Base-by-base conservation (phyloP, 1,140 invertebrate genomes). In the Scaptomyza pallida region DNA sequence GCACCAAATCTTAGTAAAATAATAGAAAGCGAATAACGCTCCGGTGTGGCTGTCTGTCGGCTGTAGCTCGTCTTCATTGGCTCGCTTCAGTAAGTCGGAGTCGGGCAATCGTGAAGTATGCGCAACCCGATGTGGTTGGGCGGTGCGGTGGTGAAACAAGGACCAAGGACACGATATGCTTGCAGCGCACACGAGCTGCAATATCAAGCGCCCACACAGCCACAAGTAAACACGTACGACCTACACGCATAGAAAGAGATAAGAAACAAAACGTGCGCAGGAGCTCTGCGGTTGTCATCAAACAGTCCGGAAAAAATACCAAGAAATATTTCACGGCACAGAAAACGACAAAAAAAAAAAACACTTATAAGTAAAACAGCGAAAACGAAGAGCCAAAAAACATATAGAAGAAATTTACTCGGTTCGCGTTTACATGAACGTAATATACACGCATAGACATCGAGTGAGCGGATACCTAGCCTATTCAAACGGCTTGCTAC, bases 231-330 rank as follows among this genome's bases (percentile, higher is more conserved):
- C 16, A 35, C 1, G 35, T 21, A 44, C n/a, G 9, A 51, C 26
- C 23, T 21, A 56, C 48, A 55, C 43, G 6, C 40, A 51, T 30
- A 68, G 45, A 81, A 45, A 76, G 56, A 67, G 68, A 78, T 75
- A 78, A 74, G 55, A 78, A 78, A 72, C 41, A 67, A 79, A 71
- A 56, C 67, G 77, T 89, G 79, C 79, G 83, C 79, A 89, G 85
- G 81, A 83, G 79, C 63, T 86, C 78, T 67, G 67, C 75, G 71
- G 74, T 76, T 78, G 56, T 51, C 64, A 72, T 60, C 64, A 86
- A 78, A 89, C 75, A 81, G 75, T 72, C 69, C 75, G 75, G 85
- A 79, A 86, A 89, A 89, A 86, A 86, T 86, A 63, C 62, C 57
- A 69, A 72, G 68, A 76, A 89, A 83, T 82, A 89, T 89, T 88